These are phyloP conservation scores for Tipula confusa DNA, from an alignment of 2,888 invertebrate species.

Conservation along the genomic window DNA sequence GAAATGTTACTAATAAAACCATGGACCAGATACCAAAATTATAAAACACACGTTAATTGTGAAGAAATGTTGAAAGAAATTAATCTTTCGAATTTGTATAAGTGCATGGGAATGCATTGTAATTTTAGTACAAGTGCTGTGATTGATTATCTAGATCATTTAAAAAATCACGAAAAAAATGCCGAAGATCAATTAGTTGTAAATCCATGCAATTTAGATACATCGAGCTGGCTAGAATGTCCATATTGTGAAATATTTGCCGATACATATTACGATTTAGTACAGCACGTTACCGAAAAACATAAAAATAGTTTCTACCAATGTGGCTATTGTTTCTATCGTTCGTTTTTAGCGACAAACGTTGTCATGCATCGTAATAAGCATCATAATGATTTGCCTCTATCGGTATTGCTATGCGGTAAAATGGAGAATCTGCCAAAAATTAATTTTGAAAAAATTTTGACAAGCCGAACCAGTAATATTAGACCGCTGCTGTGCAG, in stretches of 20 bases:
- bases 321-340: slow-evolving; percentile 65
- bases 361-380: slow-evolving; percentile 33
- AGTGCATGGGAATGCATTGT: slow-evolving; percentile 56
- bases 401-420: not conserved
- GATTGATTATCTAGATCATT: slow-evolving; percentile 48
- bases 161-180: slow-evolving; percentile 42
- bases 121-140: slow-evolving; percentile 48
- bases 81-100: slow-evolving; percentile 46
- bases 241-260: slow-evolving; percentile 56
- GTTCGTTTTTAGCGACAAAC: slow-evolving; percentile 47
- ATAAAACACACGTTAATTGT: slow-evolving; percentile 31
- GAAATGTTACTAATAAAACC: slow-evolving; percentile 38
- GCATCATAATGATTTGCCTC: slow-evolving; percentile 34
- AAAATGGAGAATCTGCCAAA: not conserved
- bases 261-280: slow-evolving; percentile 49
- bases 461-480: slow-evolving; percentile 34
- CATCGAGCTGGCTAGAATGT: slow-evolving; percentile 53
- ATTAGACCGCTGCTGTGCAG: slow-evolving; percentile 35
- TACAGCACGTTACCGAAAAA: slow-evolving; percentile 57
- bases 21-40: slow-evolving; percentile 33
- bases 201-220: slow-evolving; percentile 43
- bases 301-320: slow-evolving; percentile 60
- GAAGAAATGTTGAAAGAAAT: slow-evolving; percentile 32
- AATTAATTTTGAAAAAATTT: slow-evolving; percentile 28
- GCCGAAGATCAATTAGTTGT: slow-evolving; percentile 31